Percentiles rank a stretch among this genome's conserved stretches.
Evolutionary conservation across 2,113 vertebrate genomes (phyloP).

Genomic region (Paracyprichromis sp.): DNA sequence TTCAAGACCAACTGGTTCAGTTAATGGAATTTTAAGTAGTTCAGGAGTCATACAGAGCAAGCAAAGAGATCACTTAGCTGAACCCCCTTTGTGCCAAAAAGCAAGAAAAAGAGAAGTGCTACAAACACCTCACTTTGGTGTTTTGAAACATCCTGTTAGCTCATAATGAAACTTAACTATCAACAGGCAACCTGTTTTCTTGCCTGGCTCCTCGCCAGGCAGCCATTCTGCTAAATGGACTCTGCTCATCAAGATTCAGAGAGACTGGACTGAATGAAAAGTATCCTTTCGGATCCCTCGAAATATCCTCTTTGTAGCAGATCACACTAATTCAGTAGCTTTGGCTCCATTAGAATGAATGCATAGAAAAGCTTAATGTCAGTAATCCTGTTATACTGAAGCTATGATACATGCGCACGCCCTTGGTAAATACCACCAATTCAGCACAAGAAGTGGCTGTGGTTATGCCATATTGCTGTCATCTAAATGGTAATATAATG

Average conservation of each 20-base stretch:
- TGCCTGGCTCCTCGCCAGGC: background rate
- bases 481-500: background rate
- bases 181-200: background rate
- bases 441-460: background rate
- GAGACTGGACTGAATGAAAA: background rate
- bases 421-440: background rate
- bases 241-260: background rate
- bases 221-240: constrained; percentile 5
- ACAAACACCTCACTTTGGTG: background rate
- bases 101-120: background rate
- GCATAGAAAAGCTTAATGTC: background rate
- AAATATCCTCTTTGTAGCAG: background rate
- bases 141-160: constrained; percentile 60
- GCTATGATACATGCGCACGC: background rate
- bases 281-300: background rate
- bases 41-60: background rate
- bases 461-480: background rate
- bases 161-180: constrained; percentile 28
- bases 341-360: background rate
- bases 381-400: background rate
- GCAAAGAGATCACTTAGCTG: background rate
- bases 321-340: background rate
- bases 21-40: background rate
- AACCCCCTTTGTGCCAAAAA: background rate
- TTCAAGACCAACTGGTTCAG: background rate